Base-by-base conservation (phyloP, 2,888 invertebrate species). In the Ctenicera cuprea region DNA sequence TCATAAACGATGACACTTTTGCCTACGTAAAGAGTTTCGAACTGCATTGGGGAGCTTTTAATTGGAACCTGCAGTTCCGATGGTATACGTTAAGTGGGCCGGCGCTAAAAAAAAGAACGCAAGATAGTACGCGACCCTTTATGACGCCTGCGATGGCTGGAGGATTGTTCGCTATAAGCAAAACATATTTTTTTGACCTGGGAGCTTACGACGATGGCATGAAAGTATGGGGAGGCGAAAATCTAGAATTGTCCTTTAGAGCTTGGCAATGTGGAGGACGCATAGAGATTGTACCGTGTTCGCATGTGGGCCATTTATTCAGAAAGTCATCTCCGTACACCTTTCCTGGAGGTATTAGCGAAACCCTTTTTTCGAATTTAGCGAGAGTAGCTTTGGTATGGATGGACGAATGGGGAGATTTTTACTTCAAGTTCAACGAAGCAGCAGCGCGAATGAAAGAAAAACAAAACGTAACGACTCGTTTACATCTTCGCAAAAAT, bases 161-260 rank as follows among this genome's bases (percentile, higher is more conserved):
- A 0, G 97, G 97, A 0, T 88, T 97, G n/a, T 97, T 97, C 85
- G 93, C 96, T 0, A 96, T 97, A 75, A 92, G 95, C 78, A 92
- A 92, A 80, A 90, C 93, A 63, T 94, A 95, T 79, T 98, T 98
- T 84, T 96, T 95, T 88, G 92, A 96, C 77, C 87, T 96, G 14
- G 98, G 97, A 0, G 90, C 91, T 7, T 93, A 93, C 79, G 93
- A 93, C 78, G 90, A 92, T 80, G 89, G 90, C 45, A 92, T 93
- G 92, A 91, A 93, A 80, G 97, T 98, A 74, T 99, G 99, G 99
- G 99, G 99, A 3, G 99, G 97, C 0, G 99, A 99, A 87, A 99
- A 99, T 87, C 90, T 99, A 38, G 99, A 99, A 87, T 90, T 99
- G 85, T 98, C 98, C 0, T 98, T 99, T 67, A 87, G 98, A 78